Conservation (phyloP, 92 coral and sea anemone species). For the Palythoa heliodiscus region DNA sequence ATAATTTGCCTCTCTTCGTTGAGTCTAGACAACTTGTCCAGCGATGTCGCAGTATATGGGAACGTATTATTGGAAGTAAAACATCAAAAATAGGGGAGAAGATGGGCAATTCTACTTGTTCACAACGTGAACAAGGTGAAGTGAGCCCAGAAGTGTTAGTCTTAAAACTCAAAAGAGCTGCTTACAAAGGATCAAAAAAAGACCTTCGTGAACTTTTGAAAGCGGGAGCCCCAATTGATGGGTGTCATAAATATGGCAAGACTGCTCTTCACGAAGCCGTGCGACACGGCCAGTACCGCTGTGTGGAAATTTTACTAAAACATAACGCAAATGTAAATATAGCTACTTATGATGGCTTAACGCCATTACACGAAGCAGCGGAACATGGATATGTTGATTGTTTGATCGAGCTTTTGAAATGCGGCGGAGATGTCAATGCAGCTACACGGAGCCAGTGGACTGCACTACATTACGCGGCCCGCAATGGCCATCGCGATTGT, state of each 20-base stretch:
- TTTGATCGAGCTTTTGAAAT: conserved; percentile 90
- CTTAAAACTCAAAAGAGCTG: conserved; percentile 91
- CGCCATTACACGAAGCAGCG: conserved; percentile 97
- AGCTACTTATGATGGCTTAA: conserved; percentile 96
- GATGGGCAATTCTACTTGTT: conserved; percentile 98
- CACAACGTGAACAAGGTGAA: conserved; percentile 91
- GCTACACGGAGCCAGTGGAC: conserved; percentile 98
- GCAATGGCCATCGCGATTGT: conserved; percentile 96
- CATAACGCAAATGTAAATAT: conserved; percentile 97
- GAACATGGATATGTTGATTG: conserved; percentile 99
- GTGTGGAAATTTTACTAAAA: conserved; percentile 94
- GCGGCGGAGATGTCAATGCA: conserved; percentile 95
- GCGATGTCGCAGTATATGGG: conserved; percentile 83
- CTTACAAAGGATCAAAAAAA: conserved; percentile 96
- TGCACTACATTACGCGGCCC: conserved; percentile 96
- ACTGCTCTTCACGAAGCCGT: conserved; percentile 99
- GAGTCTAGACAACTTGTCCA: conserved; percentile 53
- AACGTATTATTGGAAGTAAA: conserved; percentile 49
- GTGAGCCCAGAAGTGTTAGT: conserved; percentile 96
- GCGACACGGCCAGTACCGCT: conserved; percentile 94
- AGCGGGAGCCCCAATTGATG: conserved; percentile 98
- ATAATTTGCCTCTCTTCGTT: conserved; percentile 54
- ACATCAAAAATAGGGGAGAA: conserved; percentile 74
- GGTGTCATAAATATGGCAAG: conserved; percentile 97
- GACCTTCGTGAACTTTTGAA: conserved; percentile 91